Conservation (phyloP, 1,140 invertebrate genomes). For the Aphaenogaster floridana region DNA sequence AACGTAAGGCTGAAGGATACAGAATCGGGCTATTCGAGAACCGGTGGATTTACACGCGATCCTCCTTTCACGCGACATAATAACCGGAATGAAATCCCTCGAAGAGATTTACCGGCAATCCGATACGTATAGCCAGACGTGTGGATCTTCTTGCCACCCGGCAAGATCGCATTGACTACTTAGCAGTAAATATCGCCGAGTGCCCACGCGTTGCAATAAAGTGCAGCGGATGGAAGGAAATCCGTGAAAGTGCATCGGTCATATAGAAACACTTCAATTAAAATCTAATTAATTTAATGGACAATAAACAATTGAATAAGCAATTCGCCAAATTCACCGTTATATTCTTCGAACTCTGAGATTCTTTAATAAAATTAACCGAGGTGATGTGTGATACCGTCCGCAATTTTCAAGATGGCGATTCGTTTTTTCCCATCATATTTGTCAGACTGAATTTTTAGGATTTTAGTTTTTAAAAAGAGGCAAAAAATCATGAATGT, state of each 20-base stretch:
- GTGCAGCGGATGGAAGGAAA: not conserved
- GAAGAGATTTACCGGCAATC: conserved; percentile 45
- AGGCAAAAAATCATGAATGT: no score
- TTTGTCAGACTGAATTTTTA: no score
- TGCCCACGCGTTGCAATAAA: conserved; percentile 40
- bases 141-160: conserved; percentile 46
- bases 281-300: not conserved
- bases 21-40: not conserved
- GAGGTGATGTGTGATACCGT: no score
- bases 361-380: not conserved
- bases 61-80: conserved; percentile 19
- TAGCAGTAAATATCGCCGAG: conserved; percentile 52
- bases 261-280: conserved; percentile 11
- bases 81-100: conserved; percentile 36
- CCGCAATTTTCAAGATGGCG: no score
- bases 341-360: not conserved
- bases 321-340: not conserved
- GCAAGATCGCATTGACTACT: conserved; percentile 49
- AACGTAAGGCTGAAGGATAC: not conserved
- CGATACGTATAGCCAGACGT: conserved; percentile 24
- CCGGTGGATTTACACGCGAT: not conserved
- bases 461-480: no score
- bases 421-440: no score
- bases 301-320: not conserved
- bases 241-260: not conserved